Evolutionary conservation across 23 tunicate genomes (phyloP), one percentile per base, ranked within the genome.

Genomic region (Diplosoma virens): DNA sequence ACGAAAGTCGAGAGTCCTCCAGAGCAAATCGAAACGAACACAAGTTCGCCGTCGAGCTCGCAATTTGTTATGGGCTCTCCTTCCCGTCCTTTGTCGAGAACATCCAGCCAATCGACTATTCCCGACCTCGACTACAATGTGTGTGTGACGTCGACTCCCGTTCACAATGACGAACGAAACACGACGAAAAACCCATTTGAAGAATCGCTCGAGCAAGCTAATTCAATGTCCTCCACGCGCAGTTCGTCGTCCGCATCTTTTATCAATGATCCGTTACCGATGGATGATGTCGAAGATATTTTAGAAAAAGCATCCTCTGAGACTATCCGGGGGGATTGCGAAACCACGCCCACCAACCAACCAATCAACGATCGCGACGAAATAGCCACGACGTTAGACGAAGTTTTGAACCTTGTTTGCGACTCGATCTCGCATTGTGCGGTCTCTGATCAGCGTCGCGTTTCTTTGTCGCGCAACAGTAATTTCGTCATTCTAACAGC

Each of bases 401-500:
- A 65, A 6, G 36, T 78, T 7, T 23, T 78, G 5, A 28, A 45
- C 25, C 73, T 63, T 1, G 74, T 63, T 14, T 64, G 83, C 22
- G 35, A 72, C 3, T 45, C 59, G 58, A 17, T 32, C 2, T 4
- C 1, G 35, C 37, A 1, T 25, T 6, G 17, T 45, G 65, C 34
- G 45, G 32, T 27, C 16, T 36, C 14, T 3, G 3, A 18, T 28
- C 66, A 9, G 59, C 31, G 27, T 59, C n/a, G 32, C 33, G 14
- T 47, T 2, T 28, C 59, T 18, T 61, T 56, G 21, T 32, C 52
- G 1, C 32, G 34, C 17, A 56, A 22, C 29, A 30, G 18, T n/a
- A 27, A 58, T 33, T 21, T 29, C 81, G 35, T 81, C 79, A 81
- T 79, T 0, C 30, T 78, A 4, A 47, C 61, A 1, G 33, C 31